phyloP scores from a whole-genome alignment of 2,888 invertebrate species.

The Melangyna quadrimaculata region DNA sequence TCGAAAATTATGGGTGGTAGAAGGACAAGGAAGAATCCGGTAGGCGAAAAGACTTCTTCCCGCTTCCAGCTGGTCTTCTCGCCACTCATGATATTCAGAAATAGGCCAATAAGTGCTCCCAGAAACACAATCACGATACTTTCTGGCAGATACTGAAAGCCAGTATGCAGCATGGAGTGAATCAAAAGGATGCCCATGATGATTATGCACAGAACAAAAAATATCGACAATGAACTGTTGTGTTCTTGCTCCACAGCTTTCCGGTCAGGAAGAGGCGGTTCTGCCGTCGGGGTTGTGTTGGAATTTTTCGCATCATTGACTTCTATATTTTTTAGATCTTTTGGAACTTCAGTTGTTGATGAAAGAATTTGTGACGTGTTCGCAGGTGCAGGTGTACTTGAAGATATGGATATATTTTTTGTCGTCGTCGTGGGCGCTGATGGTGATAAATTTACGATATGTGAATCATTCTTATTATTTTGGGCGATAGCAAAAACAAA shows the following conservation, averaged over 20 bases:
- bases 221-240: conserved; percentile 97
- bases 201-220: conserved; percentile 97
- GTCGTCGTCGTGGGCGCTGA: conserved; percentile 26
- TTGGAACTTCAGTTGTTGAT: not conserved
- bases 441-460: not conserved
- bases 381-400: conserved; percentile 11
- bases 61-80: conserved; percentile 96
- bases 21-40: conserved; percentile 97
- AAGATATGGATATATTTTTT: not conserved
- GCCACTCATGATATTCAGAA: conserved; percentile 93
- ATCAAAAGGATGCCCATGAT: conserved; percentile 96
- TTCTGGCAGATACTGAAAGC: conserved; percentile 98
- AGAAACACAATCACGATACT: conserved; percentile 98
- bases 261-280: conserved; percentile 92
- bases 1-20: conserved; percentile 99
- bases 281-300: conserved; percentile 84
- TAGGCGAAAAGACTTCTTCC: conserved; percentile 99
- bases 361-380: conserved; percentile 35
- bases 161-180: conserved; percentile 96
- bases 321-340: not conserved
- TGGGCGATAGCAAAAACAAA: conserved; percentile 1
- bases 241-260: conserved; percentile 97
- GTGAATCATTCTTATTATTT: conserved; percentile 39
- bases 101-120: conserved; percentile 95
- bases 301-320: conserved; percentile 31